Evolutionary conservation across 2,113 vertebrate species (phyloP).

Genomic region (Corvus cornix): DNA sequence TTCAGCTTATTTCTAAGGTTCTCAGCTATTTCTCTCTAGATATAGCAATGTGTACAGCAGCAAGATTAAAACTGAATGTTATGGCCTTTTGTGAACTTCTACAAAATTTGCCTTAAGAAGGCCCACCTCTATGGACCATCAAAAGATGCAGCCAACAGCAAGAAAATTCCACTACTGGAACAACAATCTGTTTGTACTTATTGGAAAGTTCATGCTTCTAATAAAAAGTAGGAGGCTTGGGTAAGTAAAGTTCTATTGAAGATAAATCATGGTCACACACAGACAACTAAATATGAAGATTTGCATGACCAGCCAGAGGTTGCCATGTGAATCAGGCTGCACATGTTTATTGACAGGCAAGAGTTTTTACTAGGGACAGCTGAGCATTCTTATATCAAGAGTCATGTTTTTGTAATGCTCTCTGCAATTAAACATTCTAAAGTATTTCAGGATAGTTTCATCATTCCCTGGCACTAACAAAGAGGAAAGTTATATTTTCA

Average conservation of each 20-base stretch:
- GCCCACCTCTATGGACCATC: background rate
- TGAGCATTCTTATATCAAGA: background rate
- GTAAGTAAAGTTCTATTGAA: background rate
- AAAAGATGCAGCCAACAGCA: background rate
- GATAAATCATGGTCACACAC: background rate
- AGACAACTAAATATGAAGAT: background rate
- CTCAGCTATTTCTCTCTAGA: background rate
- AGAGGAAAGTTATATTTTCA: background rate
- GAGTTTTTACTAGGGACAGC: background rate
- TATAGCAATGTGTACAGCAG: background rate
- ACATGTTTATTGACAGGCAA: background rate
- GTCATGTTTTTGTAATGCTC: background rate
- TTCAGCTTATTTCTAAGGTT: background rate
- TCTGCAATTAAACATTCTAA: background rate
- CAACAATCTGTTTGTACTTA: background rate
- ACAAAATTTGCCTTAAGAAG: background rate
- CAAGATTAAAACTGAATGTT: background rate
- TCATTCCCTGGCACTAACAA: background rate
- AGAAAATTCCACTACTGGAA: background rate
- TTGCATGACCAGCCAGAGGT: background rate
- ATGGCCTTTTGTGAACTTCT: background rate
- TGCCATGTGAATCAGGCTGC: background rate
- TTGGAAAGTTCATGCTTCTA: background rate
- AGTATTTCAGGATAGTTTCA: background rate
- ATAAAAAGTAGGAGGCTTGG: background rate